Percentiles rank a stretch among this genome's conserved stretches.
phyloP scores from a whole-genome alignment of 2,888 invertebrate species.

The Hymenopus coronatus region DNA sequence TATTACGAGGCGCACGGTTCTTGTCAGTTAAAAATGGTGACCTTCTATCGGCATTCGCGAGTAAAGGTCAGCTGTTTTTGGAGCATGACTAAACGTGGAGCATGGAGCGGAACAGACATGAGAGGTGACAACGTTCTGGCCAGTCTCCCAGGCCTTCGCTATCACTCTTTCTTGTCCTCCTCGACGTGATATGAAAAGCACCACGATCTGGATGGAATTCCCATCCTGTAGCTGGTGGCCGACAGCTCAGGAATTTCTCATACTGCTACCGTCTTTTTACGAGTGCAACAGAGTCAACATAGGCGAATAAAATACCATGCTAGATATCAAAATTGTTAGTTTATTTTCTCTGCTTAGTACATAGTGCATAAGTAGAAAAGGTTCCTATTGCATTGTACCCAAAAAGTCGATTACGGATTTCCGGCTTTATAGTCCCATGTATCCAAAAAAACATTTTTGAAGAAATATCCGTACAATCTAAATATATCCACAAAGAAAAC shows the following conservation, averaged over 20 bases:
- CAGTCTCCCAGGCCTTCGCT: background rate
- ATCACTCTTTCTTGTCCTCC: background rate
- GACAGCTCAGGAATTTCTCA: background rate
- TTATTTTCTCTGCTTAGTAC: too few relatives aligned
- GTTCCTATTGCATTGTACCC: too few relatives aligned
- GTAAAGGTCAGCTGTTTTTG: background rate
- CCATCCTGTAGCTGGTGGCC: background rate
- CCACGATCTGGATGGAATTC: background rate
- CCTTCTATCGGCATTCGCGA: background rate
- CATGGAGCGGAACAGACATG: background rate
- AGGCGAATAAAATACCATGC: too few relatives aligned
- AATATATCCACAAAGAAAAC: too few relatives aligned
- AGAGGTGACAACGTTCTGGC: background rate
- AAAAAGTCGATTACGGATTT: too few relatives aligned
- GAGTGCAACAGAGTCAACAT: too few relatives aligned
- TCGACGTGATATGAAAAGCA: background rate
- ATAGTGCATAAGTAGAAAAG: too few relatives aligned
- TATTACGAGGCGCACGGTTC: background rate
- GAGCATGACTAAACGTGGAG: background rate
- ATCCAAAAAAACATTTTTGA: too few relatives aligned
- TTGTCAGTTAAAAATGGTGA: background rate
- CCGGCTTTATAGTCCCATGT: too few relatives aligned
- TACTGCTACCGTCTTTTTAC: too few relatives aligned
- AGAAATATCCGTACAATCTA: too few relatives aligned
- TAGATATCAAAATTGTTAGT: too few relatives aligned